A percentile compares a stretch with the other conserved stretches of the same genome.
Conservation (phyloP, 1,140 invertebrate genomes). For the Drosophila eugracilis region DNA sequence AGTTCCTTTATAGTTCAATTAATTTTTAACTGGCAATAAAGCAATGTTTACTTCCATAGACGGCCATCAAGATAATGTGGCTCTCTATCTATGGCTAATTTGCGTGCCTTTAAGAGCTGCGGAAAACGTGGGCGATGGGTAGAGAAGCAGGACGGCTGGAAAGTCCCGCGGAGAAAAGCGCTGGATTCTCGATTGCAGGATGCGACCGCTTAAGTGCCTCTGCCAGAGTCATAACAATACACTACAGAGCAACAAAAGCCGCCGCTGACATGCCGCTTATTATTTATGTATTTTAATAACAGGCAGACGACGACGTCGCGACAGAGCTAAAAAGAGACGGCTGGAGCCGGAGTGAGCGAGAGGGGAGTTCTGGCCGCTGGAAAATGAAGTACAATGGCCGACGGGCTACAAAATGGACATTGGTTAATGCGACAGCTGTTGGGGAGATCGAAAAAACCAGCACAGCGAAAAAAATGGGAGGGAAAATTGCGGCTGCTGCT, state of each 20-base stretch:
- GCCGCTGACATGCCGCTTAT: conserved; percentile 81
- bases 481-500: conserved; percentile 18
- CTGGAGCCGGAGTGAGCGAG: neutral
- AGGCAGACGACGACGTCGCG: conserved; percentile 59
- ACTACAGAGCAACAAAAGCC: conserved; percentile 74
- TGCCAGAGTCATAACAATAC: conserved; percentile 75
- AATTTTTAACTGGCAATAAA: conserved; percentile 50
- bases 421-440: conserved; percentile 81
- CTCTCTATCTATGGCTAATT: conserved; percentile 48
- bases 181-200: conserved; percentile 49
- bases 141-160: neutral
- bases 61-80: conserved; percentile 47
- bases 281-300: conserved; percentile 84
- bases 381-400: conserved; percentile 67
- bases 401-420: conserved; percentile 75
- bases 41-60: conserved; percentile 37
- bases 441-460: conserved; percentile 39
- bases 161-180: conserved; percentile 29
- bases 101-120: conserved; percentile 38
- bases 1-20: conserved; percentile 55
- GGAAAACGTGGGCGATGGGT: neutral
- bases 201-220: conserved; percentile 80
- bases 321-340: conserved; percentile 37
- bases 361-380: neutral
- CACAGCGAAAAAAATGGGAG: conserved; percentile 11